Evolutionary conservation across 2,888 invertebrate genomes (phyloP).

Genomic region (Drosophila imparisetae): DNA sequence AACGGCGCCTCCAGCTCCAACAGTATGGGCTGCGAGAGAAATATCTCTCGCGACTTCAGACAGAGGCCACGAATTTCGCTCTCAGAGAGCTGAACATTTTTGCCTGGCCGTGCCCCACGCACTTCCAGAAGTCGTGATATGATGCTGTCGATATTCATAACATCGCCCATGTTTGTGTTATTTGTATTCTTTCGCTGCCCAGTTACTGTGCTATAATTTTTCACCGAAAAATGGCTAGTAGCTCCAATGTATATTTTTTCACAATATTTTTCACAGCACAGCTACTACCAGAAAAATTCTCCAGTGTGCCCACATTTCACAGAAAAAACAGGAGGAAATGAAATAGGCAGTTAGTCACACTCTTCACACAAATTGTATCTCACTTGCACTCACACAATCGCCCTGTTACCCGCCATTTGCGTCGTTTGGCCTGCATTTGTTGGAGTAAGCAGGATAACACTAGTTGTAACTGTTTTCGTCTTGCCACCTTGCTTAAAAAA

Average conservation of each 20-base stretch:
- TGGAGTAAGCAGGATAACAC: slow-evolving; percentile 32
- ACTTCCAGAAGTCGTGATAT: slow-evolving; percentile 86
- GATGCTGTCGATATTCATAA: slow-evolving; percentile 84
- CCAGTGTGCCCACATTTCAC: slow-evolving; percentile 72
- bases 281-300: slow-evolving; percentile 79
- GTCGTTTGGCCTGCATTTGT: slow-evolving; percentile 21
- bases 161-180: slow-evolving; percentile 81
- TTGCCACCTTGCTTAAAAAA: slow-evolving; percentile 34
- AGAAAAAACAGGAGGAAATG: slow-evolving; percentile 60
- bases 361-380: slow-evolving; percentile 22
- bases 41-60: slow-evolving; percentile 99
- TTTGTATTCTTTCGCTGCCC: slow-evolving; percentile 48
- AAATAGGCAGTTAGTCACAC: slow-evolving; percentile 61
- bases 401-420: slow-evolving; percentile 52
- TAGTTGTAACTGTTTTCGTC: neutral
- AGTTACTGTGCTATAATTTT: slow-evolving; percentile 53
- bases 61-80: slow-evolving; percentile 98
- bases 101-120: slow-evolving; percentile 98
- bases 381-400: slow-evolving; percentile 17
- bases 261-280: slow-evolving; percentile 80
- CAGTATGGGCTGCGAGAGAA: slow-evolving; percentile 98
- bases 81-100: slow-evolving; percentile 99
- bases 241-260: slow-evolving; percentile 64
- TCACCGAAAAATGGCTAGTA: slow-evolving; percentile 60
- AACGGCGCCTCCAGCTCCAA: slow-evolving; percentile 99